Evolutionary conservation across 2,113 vertebrate genomes (phyloP).

Genomic region (Struthidea cinerea): DNA sequence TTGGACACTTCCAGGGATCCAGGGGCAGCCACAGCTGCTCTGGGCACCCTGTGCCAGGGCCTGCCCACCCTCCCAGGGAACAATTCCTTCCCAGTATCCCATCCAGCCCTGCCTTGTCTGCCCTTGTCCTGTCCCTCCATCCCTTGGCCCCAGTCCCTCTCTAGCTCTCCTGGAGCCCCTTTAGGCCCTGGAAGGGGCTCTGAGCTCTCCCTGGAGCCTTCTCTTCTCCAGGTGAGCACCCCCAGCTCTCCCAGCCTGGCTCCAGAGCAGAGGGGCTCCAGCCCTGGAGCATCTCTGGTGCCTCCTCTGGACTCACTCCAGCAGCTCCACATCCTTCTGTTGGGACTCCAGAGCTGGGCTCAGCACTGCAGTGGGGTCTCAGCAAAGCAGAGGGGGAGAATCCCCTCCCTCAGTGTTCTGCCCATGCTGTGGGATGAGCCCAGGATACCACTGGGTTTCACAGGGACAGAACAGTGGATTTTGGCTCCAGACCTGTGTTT

Average conservation of each 20-base stretch:
- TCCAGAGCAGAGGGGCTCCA: not conserved
- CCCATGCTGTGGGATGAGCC: not conserved
- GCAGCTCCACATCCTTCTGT: not conserved
- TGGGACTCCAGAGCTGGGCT: rapidly evolving
- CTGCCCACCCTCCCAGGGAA: rapidly evolving
- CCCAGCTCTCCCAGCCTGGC: not conserved
- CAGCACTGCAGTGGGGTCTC: not conserved
- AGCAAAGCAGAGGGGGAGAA: not conserved
- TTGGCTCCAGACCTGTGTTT: not conserved
- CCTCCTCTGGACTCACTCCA: rapidly evolving
- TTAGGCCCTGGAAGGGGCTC: rapidly evolving
- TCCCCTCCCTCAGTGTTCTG: not conserved
- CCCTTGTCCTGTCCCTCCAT: not conserved
- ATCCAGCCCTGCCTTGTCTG: rapidly evolving
- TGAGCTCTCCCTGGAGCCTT: not conserved
- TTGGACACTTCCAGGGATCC: rapidly evolving
- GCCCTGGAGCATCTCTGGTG: rapidly evolving
- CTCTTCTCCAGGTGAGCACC: not conserved
- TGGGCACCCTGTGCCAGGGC: not conserved
- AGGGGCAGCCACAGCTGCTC: not conserved
- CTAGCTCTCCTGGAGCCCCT: not conserved
- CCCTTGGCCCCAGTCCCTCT: not conserved
- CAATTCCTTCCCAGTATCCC: not conserved
- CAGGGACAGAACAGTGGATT: not conserved
- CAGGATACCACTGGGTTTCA: not conserved